Conservation (phyloP, 1,140 invertebrate species). For the Pygmarrhopalites habei region DNA sequence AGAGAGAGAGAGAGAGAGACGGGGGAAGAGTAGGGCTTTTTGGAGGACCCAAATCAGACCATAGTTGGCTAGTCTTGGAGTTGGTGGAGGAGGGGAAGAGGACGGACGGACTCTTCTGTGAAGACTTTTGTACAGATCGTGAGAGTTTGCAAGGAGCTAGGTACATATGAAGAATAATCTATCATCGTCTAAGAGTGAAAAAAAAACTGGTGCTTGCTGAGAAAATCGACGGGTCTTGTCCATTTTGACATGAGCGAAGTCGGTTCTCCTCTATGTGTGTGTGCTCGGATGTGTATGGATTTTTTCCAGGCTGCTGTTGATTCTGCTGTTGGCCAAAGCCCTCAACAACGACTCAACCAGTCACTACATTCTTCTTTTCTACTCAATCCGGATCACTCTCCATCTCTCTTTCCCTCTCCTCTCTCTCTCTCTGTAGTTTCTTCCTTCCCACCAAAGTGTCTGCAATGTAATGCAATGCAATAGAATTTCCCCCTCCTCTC, state of each 20-base stretch:
- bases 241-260: slow-evolving; percentile 29
- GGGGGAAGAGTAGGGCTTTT: neutral
- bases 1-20: neutral
- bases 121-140: slow-evolving; percentile 2
- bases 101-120: neutral
- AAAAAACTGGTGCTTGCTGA: slow-evolving; percentile 32
- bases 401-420: no score
- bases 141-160: slow-evolving; percentile 5
- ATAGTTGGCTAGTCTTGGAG: neutral
- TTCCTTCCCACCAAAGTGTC: no score
- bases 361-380: neutral
- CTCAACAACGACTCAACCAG: slow-evolving; percentile 2
- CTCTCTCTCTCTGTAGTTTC: no score
- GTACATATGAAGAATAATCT: slow-evolving; percentile 29
- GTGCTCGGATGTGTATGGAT: slow-evolving; percentile 13
- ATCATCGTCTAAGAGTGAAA: slow-evolving; percentile 33
- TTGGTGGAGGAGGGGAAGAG: neutral
- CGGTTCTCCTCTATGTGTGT: slow-evolving; percentile 14
- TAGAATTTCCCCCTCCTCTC: no score
- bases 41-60: slow-evolving; percentile 3
- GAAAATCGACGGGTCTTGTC: slow-evolving; percentile 39
- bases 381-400: no score
- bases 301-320: slow-evolving; percentile 13
- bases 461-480: no score
- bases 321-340: slow-evolving; percentile 4